Conservation (phyloP, 2,797 vertebrate species). For the Enteromius trimaculatus region DNA sequence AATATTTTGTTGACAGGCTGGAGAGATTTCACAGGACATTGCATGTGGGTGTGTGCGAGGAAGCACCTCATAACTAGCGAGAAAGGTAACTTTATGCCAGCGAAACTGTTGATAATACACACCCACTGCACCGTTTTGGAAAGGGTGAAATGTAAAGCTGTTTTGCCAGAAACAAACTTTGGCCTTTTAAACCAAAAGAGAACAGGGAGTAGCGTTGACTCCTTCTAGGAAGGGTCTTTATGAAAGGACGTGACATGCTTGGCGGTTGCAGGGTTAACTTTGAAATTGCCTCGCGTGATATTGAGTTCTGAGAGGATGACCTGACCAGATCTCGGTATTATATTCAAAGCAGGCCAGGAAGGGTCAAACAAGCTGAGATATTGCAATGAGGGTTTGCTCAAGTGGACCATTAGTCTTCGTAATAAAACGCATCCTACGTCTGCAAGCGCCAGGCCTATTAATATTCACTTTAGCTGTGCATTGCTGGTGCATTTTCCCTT, state of each 20-base stretch:
- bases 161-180: slow-evolving; percentile 19
- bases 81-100: slow-evolving; percentile 35
- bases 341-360: slow-evolving; percentile 69
- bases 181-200: slow-evolving; percentile 19
- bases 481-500: slow-evolving; percentile 68
- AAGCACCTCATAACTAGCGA: slow-evolving; percentile 37
- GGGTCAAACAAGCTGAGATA: slow-evolving; percentile 74
- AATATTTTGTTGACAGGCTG: slow-evolving; percentile 65
- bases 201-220: not conserved
- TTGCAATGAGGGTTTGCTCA: slow-evolving; percentile 71
- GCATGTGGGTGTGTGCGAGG: slow-evolving; percentile 41
- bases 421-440: slow-evolving; percentile 71
- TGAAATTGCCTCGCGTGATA: slow-evolving; percentile 63
- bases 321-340: slow-evolving; percentile 65
- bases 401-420: slow-evolving; percentile 74
- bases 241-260: slow-evolving; percentile 27
- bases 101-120: slow-evolving; percentile 32
- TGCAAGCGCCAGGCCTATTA: slow-evolving; percentile 67
- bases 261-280: slow-evolving; percentile 61
- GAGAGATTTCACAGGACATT: slow-evolving; percentile 61
- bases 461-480: slow-evolving; percentile 68
- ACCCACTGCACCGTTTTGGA: not conserved
- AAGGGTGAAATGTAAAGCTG: slow-evolving; percentile 39
- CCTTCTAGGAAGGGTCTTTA: slow-evolving; percentile 24
- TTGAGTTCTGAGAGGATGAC: slow-evolving; percentile 65